Base-by-base conservation (phyloP, 2,797 vertebrate genomes). In the Helostoma temminkii region DNA sequence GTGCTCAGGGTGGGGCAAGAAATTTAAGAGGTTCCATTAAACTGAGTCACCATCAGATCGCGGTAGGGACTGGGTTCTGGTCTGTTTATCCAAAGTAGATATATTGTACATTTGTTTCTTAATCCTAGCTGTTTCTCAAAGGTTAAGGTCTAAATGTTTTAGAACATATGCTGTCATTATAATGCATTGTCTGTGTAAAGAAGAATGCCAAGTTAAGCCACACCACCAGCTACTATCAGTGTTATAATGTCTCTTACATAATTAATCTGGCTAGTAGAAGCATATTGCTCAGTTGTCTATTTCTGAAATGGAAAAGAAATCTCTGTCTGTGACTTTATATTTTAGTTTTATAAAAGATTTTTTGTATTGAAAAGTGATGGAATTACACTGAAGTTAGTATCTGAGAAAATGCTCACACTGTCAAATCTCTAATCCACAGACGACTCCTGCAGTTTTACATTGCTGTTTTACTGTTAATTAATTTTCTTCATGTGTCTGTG, bases 31-130 rank as follows among this genome's bases (percentile, higher is more conserved):
- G 88, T 91, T 90, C 88, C 87, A 71, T 68, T 68, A 63, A 82
- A 70, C 84, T 93, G 89, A 94, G 79, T 94, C 92, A 93, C 68
- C 28, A 16, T 53, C 24, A 25, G 70, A 79, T 84, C 36, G 32
- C 68, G 70, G 73, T 74, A 61, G 53, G 66, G 53, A 43, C 75
- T 67, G 69, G 47, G 48, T 49, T 76, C 80, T 79, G 63, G 25
- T 4, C 18, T 32, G 37, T 56, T 69, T 25, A 74, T 68, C 62
- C 22, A 39, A 32, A 55, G 36, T 8, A 12, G 25, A 65, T 12
- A 15, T 25, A 56, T 46, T 45, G 12, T n/a, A 19, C 18, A 53
- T 66, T n/a, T 28, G 24, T 47, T 64, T 9, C 11, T 9, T 41
- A 34, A 28, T 61, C 34, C 46, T 11, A 18, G 21, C 9, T 30